These are phyloP conservation scores for Rhodophaea formosa DNA, from an alignment of 2,888 invertebrate genomes.

Conservation along the genomic window DNA sequence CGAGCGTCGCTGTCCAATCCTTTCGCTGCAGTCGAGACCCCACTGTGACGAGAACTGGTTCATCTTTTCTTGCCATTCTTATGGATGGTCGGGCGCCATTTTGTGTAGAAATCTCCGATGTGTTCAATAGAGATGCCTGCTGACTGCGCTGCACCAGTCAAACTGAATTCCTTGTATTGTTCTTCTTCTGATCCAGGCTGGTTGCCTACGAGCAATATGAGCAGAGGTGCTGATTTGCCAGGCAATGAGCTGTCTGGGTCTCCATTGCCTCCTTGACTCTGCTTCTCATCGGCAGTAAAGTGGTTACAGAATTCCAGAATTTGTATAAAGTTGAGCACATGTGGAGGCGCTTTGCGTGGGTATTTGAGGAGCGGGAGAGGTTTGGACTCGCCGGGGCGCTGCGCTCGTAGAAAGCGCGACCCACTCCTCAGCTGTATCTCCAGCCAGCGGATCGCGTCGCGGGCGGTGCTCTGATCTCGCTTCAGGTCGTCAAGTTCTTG, in stretches of 20 bases:
- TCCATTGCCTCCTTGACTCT: constrained; percentile 57
- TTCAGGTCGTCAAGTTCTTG: constrained; percentile 94
- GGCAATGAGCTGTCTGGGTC: constrained; percentile 54
- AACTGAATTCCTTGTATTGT: constrained; percentile 84
- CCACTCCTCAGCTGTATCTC: constrained; percentile 93
- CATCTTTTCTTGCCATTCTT: constrained; percentile 76
- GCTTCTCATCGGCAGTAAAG: constrained; percentile 76
- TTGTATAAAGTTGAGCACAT: constrained; percentile 87
- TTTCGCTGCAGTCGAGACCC: constrained; percentile 55
- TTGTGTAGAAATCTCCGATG: constrained; percentile 90
- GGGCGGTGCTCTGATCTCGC: constrained; percentile 89
- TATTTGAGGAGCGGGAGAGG: constrained; percentile 82
- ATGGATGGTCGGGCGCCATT: constrained; percentile 88
- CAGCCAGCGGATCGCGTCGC: constrained; percentile 96
- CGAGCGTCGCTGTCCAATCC: constrained; percentile 41
- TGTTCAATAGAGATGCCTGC: constrained; percentile 91
- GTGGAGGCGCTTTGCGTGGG: constrained; percentile 66
- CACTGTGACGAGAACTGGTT: constrained; percentile 39
- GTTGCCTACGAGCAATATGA: constrained; percentile 89
- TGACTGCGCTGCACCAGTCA: constrained; percentile 88
- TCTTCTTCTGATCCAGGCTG: constrained; percentile 69
- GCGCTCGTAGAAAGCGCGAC: constrained; percentile 92
- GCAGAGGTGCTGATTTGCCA: constrained; percentile 78
- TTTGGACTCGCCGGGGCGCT: constrained; percentile 90
- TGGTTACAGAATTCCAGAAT: constrained; percentile 92